Conservation (phyloP, 2,797 vertebrate genomes). For the Tangara arthus region DNA sequence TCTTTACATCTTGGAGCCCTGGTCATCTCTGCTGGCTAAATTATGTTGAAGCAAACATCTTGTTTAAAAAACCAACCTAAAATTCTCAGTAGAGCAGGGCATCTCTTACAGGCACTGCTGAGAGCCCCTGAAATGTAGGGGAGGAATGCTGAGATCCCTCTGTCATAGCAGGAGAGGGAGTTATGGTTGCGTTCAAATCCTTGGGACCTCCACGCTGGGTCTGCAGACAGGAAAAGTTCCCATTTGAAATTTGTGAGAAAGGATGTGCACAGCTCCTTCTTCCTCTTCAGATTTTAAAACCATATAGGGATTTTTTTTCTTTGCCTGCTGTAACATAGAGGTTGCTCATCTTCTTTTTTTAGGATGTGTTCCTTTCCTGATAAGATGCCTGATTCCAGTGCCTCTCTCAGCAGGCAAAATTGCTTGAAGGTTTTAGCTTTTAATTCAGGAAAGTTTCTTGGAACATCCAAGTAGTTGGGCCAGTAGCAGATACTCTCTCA, state of each 20-base stretch:
- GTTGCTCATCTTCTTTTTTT: neutral
- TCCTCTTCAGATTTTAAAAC: neutral
- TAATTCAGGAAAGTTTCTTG: neutral
- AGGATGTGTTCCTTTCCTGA: neutral
- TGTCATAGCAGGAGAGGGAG: neutral
- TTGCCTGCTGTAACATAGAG: neutral
- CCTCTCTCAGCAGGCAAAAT: neutral
- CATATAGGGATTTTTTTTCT: fast-evolving
- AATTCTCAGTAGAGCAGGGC: neutral
- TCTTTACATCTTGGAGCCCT: neutral
- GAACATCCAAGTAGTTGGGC: neutral
- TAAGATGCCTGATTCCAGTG: neutral
- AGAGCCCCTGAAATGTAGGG: neutral
- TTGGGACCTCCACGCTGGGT: fast-evolving
- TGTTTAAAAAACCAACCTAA: neutral
- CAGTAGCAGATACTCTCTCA: neutral
- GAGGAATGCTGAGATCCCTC: neutral
- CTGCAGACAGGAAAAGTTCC: neutral
- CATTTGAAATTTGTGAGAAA: neutral
- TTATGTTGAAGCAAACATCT: neutral
- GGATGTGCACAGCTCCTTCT: fast-evolving
- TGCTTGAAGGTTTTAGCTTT: neutral
- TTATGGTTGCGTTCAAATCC: neutral
- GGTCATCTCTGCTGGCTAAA: neutral
- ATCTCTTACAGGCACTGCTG: fast-evolving